Base-by-base conservation (phyloP, 2,113 vertebrate species). In the Peromyscus maniculatus region DNA sequence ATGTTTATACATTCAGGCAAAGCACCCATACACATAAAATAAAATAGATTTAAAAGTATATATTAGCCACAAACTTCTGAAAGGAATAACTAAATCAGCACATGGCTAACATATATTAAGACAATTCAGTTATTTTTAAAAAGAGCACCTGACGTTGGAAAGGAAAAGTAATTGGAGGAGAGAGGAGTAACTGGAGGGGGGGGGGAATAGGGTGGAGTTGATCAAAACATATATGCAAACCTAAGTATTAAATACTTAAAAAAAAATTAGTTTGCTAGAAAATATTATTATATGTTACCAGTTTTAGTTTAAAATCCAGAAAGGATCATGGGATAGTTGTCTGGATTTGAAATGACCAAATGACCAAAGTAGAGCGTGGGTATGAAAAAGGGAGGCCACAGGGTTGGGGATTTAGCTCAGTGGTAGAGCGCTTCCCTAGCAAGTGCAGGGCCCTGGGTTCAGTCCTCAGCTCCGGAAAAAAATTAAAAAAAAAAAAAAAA, bases 251-350 rank as follows among this genome's bases (percentile, higher is more conserved):
- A 83, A 36, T 87, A 87, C 46, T 28, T 66, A 19, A 64, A 46
- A 46, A 15, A 62, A 66, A 66, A 46, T 21, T 24, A 67, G 62
- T 26, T 89, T 75, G 88, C 31, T 71, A 64, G 55, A 69, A 91
- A 97, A 74, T 4, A 87, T 39, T 39, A 83, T 16, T 55, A 78
- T 1, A 52, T 49, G 78, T 33, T 93, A 86, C 72, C 66, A 82
- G 12, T 94, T 91, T 93, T 87, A 91, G 31, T 90, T 93, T 62
- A 59, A 71, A 69, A 89, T n/a, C 12, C 17, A 90, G 55, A 17
- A 46, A 46, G 26, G 4, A 43, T 66, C 39, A 86, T 31, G 39
- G 15, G 28, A 96, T n/a, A 88, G 66, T 77, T 71, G 93, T 3
- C 49, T 91, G 28, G 95, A 84, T 72, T 84, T 84, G 55, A 43